Conservation (phyloP, 2,888 invertebrate species). For the Metallyticus violacea region DNA sequence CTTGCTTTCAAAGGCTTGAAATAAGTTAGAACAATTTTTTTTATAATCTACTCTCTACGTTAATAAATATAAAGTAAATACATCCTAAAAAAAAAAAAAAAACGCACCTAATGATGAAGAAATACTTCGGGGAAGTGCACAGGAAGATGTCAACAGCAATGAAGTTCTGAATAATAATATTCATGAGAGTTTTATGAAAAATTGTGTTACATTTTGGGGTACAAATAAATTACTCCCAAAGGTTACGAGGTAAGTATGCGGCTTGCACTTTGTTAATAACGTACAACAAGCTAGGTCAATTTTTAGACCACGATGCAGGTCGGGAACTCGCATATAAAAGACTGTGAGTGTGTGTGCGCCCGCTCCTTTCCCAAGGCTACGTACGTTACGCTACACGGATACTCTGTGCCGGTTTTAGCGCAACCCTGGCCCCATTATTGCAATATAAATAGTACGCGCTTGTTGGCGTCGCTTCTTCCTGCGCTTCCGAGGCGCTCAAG, state of each 20-base stretch:
- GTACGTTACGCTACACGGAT: background rate
- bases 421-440: slow-evolving; percentile 10
- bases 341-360: no score
- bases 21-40: no score
- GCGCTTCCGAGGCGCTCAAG: background rate
- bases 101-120: no score
- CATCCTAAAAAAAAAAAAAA: no score
- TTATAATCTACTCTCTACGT: no score
- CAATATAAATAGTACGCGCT: background rate
- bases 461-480: background rate
- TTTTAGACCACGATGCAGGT: background rate
- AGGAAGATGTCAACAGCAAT: no score
- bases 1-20: no score
- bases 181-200: no score
- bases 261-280: background rate
- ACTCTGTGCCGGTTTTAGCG: background rate
- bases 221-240: background rate
- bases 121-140: no score
- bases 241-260: background rate
- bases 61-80: no score
- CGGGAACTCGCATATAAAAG: background rate
- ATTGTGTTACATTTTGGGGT: background rate
- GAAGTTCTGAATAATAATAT: no score
- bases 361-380: background rate
- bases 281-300: background rate